A percentile compares a stretch with the other conserved stretches of the same genome.
Evolutionary conservation across 2,888 invertebrate genomes (phyloP).

Genomic region (Cerastis rubricosa): DNA sequence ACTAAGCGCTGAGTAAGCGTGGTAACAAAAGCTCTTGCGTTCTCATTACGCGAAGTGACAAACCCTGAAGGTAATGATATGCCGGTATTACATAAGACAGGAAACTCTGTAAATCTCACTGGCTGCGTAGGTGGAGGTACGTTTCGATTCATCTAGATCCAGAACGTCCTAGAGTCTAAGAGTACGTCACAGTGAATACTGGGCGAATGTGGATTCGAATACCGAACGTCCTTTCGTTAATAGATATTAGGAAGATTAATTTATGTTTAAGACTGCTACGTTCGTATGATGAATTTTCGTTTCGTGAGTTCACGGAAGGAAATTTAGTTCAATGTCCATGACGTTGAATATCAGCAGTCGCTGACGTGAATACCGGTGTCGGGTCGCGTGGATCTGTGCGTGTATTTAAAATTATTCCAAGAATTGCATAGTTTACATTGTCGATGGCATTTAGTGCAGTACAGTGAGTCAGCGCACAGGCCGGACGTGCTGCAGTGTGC

Average conservation of each 20-base stretch:
- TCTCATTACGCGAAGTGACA: no score
- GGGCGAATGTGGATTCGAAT: background rate
- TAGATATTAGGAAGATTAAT: background rate
- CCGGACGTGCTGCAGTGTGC: conserved; percentile 26
- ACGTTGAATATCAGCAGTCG: conserved; percentile 12
- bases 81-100: background rate
- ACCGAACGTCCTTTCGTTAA: background rate
- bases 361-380: conserved; percentile 1
- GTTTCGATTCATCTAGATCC: background rate
- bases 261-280: background rate
- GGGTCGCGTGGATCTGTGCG: conserved; percentile 15
- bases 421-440: conserved; percentile 57
- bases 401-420: conserved; percentile 33
- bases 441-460: conserved; percentile 39
- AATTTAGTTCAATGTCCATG: conserved; percentile 32
- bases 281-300: background rate
- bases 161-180: background rate
- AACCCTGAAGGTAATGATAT: background rate
- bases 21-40: no score
- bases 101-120: background rate
- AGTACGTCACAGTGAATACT: background rate
- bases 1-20: background rate
- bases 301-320: background rate
- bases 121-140: background rate
- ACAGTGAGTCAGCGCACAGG: conserved; percentile 43